Evolutionary conservation across 2,113 vertebrate genomes (phyloP), one percentile per base, ranked within the genome.

Genomic region (Catharus minimus): DNA sequence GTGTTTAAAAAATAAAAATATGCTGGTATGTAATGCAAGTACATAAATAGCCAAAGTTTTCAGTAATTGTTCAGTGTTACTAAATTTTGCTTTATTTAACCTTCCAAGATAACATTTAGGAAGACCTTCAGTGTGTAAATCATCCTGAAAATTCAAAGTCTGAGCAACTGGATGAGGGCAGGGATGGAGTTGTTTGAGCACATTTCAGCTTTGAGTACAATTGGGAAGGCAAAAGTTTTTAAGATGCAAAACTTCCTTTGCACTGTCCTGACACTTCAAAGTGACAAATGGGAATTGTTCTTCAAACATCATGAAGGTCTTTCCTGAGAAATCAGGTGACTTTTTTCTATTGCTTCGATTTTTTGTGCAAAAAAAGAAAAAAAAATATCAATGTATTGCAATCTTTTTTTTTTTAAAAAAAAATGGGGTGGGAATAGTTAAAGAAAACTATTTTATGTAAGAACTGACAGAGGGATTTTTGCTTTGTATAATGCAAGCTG

Each of bases 401-500:
- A 95, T 94, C 66, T 92, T 47, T 97, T 96, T 92, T 94, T 91
- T 14, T 16, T 27, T 1, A 33, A 90, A 92, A 89, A 20, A 41
- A 23, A 90, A 82, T 1, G 91, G 90, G 94, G 94, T 53, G 92
- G 91, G 92, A 88, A 89, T 81, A 79, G 80, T 88, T 95, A 90
- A 83, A 90, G 56, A 90, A 95, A 97, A 95, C 81, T 97, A 97
- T 97, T 97, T 97, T 97, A 56, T 96, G 88, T 95, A 97, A 97
- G 95, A 97, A 97, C 95, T 96, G 96, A 97, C 93, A 94, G 94
- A 97, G 96, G 95, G 96, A 95, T 96, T 96, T 39, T 96, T 88
- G 96, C 94, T 97, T 97, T 98, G 96, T 97, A 95, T 93, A 97
- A 96, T 92, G 96, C 95, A 86, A 94, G 93, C 96, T 95, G 89